Evolutionary conservation across 1,140 invertebrate species (phyloP).

Genomic region (Manduca sexta): DNA sequence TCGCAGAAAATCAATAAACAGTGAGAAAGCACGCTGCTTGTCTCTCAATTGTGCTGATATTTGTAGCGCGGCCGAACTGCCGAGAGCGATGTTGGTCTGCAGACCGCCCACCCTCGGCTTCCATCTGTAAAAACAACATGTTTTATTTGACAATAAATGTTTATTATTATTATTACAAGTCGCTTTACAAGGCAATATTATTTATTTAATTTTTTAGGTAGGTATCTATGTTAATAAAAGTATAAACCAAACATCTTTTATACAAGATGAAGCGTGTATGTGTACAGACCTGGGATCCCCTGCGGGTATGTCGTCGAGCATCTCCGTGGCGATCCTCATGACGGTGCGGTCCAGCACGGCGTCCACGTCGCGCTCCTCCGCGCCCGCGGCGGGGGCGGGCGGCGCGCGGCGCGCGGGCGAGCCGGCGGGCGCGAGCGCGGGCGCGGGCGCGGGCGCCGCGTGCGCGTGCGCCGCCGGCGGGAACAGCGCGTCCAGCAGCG

Average conservation of each 20-base stretch:
- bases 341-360: conserved; percentile 79
- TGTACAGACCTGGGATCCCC: conserved; percentile 86
- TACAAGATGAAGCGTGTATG: too few species aligned
- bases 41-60: conserved; percentile 88
- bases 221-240: too few species aligned
- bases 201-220: too few species aligned
- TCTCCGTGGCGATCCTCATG: conserved; percentile 81
- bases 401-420: not conserved
- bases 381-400: conserved; percentile 13
- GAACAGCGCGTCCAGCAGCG: conserved; percentile 80
- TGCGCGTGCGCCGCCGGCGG: conserved; percentile 51
- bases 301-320: conserved; percentile 91
- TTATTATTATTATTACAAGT: too few species aligned
- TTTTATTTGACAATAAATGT: too few species aligned
- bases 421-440: too few species aligned
- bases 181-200: too few species aligned
- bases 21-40: conserved; percentile 85
- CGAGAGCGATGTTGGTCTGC: conserved; percentile 59
- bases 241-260: too few species aligned
- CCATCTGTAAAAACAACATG: conserved; percentile 23
- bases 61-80: conserved; percentile 83
- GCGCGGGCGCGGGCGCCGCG: not conserved
- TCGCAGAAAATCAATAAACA: conserved; percentile 86
- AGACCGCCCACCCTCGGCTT: conserved; percentile 18
- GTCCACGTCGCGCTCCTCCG: conserved; percentile 69